Conservation (phyloP, 2,113 vertebrate genomes). For the Montifringilla adamsi region DNA sequence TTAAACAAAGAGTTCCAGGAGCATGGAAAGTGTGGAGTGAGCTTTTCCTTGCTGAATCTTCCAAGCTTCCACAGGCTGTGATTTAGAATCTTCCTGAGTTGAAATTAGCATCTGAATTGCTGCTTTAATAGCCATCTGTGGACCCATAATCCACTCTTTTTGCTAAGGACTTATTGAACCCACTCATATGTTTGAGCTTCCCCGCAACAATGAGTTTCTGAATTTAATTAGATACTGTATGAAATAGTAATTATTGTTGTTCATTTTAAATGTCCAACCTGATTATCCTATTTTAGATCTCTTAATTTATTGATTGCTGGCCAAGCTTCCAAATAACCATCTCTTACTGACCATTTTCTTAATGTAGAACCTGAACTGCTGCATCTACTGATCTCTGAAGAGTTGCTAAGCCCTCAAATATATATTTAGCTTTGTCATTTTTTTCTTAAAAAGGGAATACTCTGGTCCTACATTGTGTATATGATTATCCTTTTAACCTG, state of each 20-base stretch:
- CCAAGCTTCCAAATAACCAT: background rate
- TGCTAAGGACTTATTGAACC: background rate
- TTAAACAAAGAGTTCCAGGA: background rate
- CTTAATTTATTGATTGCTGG: slow-evolving; percentile 17
- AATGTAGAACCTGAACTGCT: background rate
- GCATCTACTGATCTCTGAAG: background rate
- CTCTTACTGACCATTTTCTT: background rate
- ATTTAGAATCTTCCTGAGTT: slow-evolving; percentile 29
- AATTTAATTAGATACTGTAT: slow-evolving; percentile 35
- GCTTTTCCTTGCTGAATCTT: background rate
- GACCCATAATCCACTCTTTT: slow-evolving; percentile 21
- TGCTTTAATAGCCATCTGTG: slow-evolving; percentile 21
- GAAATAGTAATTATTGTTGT: slow-evolving; percentile 47
- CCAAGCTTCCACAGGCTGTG: background rate
- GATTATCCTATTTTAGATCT: background rate
- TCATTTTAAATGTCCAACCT: slow-evolving; percentile 15
- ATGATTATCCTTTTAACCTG: background rate
- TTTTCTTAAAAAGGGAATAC: background rate
- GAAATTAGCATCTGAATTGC: slow-evolving; percentile 35
- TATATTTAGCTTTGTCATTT: background rate
- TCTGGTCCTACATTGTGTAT: background rate
- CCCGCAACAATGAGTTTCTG: background rate
- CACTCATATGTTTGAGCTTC: background rate
- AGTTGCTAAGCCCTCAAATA: background rate
- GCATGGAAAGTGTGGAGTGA: background rate